Evolutionary conservation across 1,140 invertebrate genomes (phyloP).

Genomic region (Epicauta chinensis): DNA sequence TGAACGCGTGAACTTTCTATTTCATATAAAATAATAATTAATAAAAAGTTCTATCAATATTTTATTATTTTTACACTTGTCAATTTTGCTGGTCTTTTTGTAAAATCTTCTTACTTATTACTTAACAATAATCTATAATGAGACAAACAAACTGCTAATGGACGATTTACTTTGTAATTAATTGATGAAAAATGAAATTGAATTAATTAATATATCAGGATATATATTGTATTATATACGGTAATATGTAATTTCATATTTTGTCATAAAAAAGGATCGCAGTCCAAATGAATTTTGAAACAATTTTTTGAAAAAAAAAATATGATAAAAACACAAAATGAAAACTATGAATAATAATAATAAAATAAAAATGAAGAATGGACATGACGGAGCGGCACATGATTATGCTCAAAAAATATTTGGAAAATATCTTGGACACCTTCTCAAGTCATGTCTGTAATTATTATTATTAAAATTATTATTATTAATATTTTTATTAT

Average conservation of each 20-base stretch:
- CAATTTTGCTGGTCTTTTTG: conserved; percentile 37
- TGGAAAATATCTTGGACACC: conserved; percentile 21
- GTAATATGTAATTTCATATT: conserved; percentile 20
- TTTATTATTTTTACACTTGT: conserved; percentile 37
- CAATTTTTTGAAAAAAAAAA: too few relatives aligned
- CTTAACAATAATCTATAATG: too few relatives aligned
- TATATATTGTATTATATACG: conserved; percentile 27
- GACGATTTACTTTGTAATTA: too few relatives aligned
- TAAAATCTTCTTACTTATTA: too few relatives aligned
- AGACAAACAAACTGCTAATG: too few relatives aligned
- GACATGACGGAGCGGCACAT: conserved; percentile 25
- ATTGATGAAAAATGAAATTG: too few relatives aligned
- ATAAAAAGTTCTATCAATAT: conserved; percentile 15
- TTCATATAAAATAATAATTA: conserved; percentile 25
- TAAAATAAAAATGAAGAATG: background rate
- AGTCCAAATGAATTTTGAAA: conserved; percentile 18
- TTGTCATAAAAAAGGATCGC: conserved; percentile 12
- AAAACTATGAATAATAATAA: too few relatives aligned
- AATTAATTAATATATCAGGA: conserved; percentile 26
- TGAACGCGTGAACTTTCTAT: conserved; percentile 38
- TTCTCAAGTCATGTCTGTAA: conserved; percentile 20
- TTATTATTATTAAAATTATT: conserved; percentile 13
- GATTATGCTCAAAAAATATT: conserved; percentile 22
- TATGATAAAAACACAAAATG: background rate
- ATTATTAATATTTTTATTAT: too few relatives aligned